Evolutionary conservation across 37 sponge, comb jelly and placozoan genomes (phyloP).

Genomic region (Diacarnus erythraeanus): DNA sequence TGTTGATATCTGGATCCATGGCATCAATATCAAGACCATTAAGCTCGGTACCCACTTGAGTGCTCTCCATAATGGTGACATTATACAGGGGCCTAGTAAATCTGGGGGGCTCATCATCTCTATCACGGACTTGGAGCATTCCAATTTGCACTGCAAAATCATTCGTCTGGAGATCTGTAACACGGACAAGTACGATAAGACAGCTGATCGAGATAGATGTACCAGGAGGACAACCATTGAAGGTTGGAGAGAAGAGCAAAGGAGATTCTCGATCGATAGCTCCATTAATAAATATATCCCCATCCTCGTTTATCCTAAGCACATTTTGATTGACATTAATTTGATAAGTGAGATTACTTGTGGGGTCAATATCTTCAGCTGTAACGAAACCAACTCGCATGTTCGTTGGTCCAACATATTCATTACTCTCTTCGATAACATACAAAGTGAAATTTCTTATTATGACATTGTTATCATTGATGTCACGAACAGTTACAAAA

Average conservation of each 20-base stretch:
- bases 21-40: slow-evolving; percentile 28
- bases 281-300: slow-evolving; percentile 29
- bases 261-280: slow-evolving; percentile 55
- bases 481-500: slow-evolving; percentile 32
- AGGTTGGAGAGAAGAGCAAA: not conserved
- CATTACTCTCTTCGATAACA: slow-evolving; percentile 7
- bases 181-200: slow-evolving; percentile 8
- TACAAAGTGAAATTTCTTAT: slow-evolving; percentile 16
- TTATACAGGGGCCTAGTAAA: slow-evolving; percentile 31
- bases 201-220: slow-evolving; percentile 33
- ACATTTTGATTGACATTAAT: slow-evolving; percentile 21
- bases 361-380: slow-evolving; percentile 54
- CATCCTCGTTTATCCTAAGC: slow-evolving; percentile 34
- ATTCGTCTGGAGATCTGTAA: slow-evolving; percentile 19
- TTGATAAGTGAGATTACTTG: slow-evolving; percentile 22
- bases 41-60: not conserved
- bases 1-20: slow-evolving; percentile 51
- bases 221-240: slow-evolving; percentile 29
- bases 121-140: slow-evolving; percentile 29
- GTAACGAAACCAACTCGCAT: slow-evolving; percentile 19
- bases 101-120: slow-evolving; percentile 62
- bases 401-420: slow-evolving; percentile 1
- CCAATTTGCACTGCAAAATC: not conserved
- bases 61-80: slow-evolving; percentile 37
- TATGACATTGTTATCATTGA: slow-evolving; percentile 23